Evolutionary conservation across 1,140 invertebrate species (phyloP).

Genomic region (Drosophila carrolli): DNA sequence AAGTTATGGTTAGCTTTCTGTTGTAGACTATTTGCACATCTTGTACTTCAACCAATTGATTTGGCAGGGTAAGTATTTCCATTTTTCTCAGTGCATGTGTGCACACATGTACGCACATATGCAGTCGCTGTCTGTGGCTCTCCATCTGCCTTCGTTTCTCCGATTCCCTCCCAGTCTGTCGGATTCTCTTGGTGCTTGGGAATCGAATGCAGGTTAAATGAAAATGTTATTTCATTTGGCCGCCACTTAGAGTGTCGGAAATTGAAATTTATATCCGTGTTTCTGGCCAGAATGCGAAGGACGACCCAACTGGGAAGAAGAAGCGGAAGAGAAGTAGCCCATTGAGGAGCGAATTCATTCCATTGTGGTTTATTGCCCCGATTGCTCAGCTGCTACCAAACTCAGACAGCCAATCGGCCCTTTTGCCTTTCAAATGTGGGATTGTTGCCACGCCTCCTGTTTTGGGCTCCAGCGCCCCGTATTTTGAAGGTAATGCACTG

Average conservation of each 20-base stretch:
- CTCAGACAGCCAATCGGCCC: conserved; percentile 20
- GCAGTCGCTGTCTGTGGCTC: conserved; percentile 10
- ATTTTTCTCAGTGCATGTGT: conserved; percentile 3
- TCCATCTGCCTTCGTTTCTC: conserved; percentile 8
- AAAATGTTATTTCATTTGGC: conserved; percentile 84
- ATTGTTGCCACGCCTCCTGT: conserved; percentile 6
- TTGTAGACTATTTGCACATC: too few relatives aligned
- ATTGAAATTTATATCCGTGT: conserved; percentile 84
- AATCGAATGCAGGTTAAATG: conserved; percentile 84
- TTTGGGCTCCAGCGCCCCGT: background rate
- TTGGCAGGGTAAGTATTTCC: too few relatives aligned
- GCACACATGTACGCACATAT: conserved; percentile 27
- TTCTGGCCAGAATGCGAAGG: conserved; percentile 64
- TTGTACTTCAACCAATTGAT: too few relatives aligned
- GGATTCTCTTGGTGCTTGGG: conserved; percentile 34
- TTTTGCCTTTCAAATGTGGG: conserved; percentile 18
- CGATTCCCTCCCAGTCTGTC: conserved; percentile 6
- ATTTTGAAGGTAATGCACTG: conserved; percentile 70
- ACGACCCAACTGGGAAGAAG: conserved; percentile 12
- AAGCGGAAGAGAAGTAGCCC: conserved; percentile 39
- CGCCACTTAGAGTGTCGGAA: conserved; percentile 84
- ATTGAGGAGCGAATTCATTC: conserved; percentile 72
- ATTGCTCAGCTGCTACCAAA: conserved; percentile 74
- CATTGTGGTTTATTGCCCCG: conserved; percentile 80
- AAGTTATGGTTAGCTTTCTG: too few relatives aligned